Evolutionary conservation across 2,888 invertebrate genomes (phyloP).

Genomic region (Notodonta dromedarius): DNA sequence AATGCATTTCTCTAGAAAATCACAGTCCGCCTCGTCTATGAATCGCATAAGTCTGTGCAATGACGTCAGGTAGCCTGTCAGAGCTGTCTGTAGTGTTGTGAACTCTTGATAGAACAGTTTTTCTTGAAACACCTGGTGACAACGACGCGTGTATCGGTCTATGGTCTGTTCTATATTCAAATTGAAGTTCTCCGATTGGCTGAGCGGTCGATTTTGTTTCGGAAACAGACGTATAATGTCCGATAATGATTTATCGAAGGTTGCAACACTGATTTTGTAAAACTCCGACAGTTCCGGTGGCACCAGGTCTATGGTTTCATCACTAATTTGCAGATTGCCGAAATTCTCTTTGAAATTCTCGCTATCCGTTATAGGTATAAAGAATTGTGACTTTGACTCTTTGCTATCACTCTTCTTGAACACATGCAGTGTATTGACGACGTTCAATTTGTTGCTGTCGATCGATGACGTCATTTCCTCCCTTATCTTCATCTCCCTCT

Average conservation of each 20-base stretch:
- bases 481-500: slow-evolving; percentile 54
- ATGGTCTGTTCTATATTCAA: slow-evolving; percentile 72
- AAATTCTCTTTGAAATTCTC: slow-evolving; percentile 64
- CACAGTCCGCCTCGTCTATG: slow-evolving; percentile 71
- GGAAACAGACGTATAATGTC: slow-evolving; percentile 74
- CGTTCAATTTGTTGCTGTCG: slow-evolving; percentile 74
- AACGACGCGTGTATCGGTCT: slow-evolving; percentile 75
- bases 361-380: slow-evolving; percentile 71
- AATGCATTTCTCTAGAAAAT: slow-evolving; percentile 72
- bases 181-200: slow-evolving; percentile 77
- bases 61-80: slow-evolving; percentile 63
- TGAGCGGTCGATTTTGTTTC: slow-evolving; percentile 75
- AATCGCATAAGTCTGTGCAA: slow-evolving; percentile 57
- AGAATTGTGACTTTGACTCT: slow-evolving; percentile 79
- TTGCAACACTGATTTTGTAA: slow-evolving; percentile 56
- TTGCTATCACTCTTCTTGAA: slow-evolving; percentile 74
- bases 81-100: slow-evolving; percentile 64
- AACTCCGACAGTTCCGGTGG: slow-evolving; percentile 69
- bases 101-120: slow-evolving; percentile 78
- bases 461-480: slow-evolving; percentile 70
- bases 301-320: slow-evolving; percentile 65
- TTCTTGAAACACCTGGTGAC: slow-evolving; percentile 80
- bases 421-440: slow-evolving; percentile 70
- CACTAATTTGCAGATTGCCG: slow-evolving; percentile 69
- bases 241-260: slow-evolving; percentile 68